Percentiles rank a stretch among this genome's conserved stretches.
phyloP scores from a whole-genome alignment of 2,797 vertebrate genomes.

The Sphenodon punctatus region DNA sequence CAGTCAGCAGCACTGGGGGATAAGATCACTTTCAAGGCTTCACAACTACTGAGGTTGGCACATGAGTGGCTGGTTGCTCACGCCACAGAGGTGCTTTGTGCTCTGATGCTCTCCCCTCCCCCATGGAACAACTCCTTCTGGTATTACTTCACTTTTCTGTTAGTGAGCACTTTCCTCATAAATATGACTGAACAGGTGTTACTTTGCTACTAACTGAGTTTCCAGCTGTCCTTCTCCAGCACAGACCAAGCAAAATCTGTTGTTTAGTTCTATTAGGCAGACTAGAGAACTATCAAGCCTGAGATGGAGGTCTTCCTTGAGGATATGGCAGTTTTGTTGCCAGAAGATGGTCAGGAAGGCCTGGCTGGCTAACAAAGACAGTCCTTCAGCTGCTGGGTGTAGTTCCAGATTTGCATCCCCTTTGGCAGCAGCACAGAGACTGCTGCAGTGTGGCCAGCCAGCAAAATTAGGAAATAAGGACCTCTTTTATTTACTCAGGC shows the following conservation, averaged over 20 bases:
- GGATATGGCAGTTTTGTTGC: conserved; percentile 89
- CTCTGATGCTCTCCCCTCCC: conserved; percentile 39
- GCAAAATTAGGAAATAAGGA: conserved; percentile 96
- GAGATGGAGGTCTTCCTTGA: conserved; percentile 96
- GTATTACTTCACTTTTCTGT: conserved; percentile 72
- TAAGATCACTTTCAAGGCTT: conserved; percentile 57
- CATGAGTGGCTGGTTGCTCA: conserved; percentile 39
- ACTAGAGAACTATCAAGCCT: conserved; percentile 81
- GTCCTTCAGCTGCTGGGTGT: conserved; percentile 99
- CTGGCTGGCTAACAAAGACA: conserved; percentile 99
- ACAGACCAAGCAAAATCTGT: conserved; percentile 81
- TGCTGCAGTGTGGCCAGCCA: conserved; percentile 91
- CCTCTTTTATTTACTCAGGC: conserved; percentile 99
- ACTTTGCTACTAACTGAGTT: conserved; percentile 80
- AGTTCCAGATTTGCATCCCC: conserved; percentile 97
- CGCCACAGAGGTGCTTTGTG: conserved; percentile 72
- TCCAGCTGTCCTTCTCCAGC: conserved; percentile 81
- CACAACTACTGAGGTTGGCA: conserved; percentile 40
- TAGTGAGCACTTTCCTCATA: conserved; percentile 74
- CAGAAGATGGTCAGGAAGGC: conserved; percentile 97
- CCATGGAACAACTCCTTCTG: conserved; percentile 63
- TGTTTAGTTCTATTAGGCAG: conserved; percentile 87
- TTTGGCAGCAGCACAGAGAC: conserved; percentile 97
- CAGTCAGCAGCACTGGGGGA: conserved; percentile 15
- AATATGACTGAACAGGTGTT: conserved; percentile 85